Conservation (phyloP, 2,797 vertebrate genomes). For the Hylomyscus alleni region DNA sequence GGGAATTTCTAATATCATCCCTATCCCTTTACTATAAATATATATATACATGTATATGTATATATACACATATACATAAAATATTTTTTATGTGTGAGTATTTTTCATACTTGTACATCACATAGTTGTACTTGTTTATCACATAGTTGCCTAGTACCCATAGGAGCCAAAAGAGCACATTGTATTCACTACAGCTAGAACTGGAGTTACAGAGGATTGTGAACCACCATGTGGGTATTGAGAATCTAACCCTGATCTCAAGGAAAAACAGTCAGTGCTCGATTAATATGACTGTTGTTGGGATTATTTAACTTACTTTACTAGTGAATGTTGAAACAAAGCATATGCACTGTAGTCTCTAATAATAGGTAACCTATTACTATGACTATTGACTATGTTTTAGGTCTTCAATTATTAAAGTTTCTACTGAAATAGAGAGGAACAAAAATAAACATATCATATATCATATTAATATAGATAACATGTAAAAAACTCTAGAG, state of each 20-base stretch:
- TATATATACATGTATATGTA: too few relatives aligned
- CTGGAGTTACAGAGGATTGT: background rate
- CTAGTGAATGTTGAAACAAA: background rate
- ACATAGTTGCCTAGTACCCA: background rate
- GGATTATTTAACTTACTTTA: background rate
- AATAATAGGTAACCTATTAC: background rate
- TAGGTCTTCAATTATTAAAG: background rate
- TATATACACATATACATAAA: too few relatives aligned
- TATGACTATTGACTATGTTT: background rate
- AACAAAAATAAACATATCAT: background rate
- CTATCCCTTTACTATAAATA: background rate
- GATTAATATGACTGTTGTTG: background rate
- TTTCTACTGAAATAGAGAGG: background rate
- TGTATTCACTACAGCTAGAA: background rate
- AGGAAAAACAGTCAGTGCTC: background rate
- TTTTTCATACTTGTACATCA: background rate
- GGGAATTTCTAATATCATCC: background rate
- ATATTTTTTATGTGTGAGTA: background rate
- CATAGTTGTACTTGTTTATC: too few relatives aligned
- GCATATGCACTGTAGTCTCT: background rate
- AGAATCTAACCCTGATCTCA: background rate
- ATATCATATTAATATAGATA: background rate
- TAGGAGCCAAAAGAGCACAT: background rate
- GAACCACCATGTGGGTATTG: too few relatives aligned
- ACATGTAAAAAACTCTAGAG: background rate